phyloP scores from a whole-genome alignment of 1,140 invertebrate genomes.

The Charaxes varanes region DNA sequence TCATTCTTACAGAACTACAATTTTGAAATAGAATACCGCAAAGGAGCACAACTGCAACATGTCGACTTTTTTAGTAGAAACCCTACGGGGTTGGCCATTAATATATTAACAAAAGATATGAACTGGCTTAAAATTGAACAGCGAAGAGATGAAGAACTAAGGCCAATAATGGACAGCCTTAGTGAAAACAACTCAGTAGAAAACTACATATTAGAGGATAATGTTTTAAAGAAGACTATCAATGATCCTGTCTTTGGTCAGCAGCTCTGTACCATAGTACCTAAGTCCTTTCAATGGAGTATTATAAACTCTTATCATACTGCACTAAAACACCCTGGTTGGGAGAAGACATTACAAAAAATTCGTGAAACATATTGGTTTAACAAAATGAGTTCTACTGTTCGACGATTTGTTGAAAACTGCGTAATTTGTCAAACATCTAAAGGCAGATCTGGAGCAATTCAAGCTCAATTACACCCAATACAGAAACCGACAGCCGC shows the following conservation, averaged over 20 bases:
- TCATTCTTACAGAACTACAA: conserved; percentile 12
- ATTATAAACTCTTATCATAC: conserved; percentile 28
- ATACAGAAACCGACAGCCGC: conserved; percentile 30
- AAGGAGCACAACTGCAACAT: conserved; percentile 10
- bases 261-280: too few species aligned
- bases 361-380: conserved; percentile 29
- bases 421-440: conserved; percentile 25
- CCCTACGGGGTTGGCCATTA: conserved; percentile 1
- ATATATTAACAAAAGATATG: conserved; percentile 10
- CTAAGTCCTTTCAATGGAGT: conserved; percentile 29
- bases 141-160: conserved; percentile 3
- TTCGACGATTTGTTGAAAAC: conserved; percentile 25
- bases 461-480: conserved; percentile 28
- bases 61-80: conserved; percentile 18
- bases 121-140: conserved; percentile 14
- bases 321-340: conserved; percentile 25
- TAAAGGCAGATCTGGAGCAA: conserved; percentile 24
- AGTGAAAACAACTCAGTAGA: not conserved
- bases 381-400: conserved; percentile 20
- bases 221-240: conserved; percentile 9
- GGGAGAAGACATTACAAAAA: conserved; percentile 32
- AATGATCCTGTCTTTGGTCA: conserved; percentile 5
- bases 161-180: conserved; percentile 8
- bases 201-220: conserved; percentile 5
- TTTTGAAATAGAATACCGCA: conserved; percentile 12